phyloP scores from a whole-genome alignment of 92 coral and sea anemone species.

The Parazoanthus atlanticus region DNA sequence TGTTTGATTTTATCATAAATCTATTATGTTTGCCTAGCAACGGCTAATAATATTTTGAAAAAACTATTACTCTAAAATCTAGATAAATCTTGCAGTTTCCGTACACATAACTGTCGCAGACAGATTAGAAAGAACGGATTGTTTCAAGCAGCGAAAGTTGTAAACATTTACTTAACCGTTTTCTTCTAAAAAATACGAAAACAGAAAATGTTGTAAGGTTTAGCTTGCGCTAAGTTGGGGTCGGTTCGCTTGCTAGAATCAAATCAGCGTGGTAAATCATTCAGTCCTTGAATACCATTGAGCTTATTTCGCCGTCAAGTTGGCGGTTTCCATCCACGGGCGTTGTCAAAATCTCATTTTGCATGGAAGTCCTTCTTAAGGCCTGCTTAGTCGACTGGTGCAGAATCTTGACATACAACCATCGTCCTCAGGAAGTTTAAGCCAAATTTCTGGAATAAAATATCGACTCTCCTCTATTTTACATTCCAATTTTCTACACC shows the following conservation, averaged over 20 bases:
- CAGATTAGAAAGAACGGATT: not conserved
- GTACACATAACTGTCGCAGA: not conserved
- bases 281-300: not conserved
- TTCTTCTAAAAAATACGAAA: not conserved
- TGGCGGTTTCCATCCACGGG: not conserved
- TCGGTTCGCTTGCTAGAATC: not conserved
- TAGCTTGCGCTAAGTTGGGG: not conserved
- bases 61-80: not conserved
- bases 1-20: conserved; percentile 3
- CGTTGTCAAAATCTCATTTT: not conserved
- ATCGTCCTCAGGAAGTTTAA: no score
- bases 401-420: not conserved
- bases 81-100: not conserved
- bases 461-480: not conserved
- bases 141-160: not conserved
- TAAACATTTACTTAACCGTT: not conserved
- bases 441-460: not conserved
- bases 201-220: not conserved
- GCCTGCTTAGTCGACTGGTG: not conserved
- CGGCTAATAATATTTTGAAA: not conserved
- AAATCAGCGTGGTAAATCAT: not conserved
- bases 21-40: conserved; percentile 17
- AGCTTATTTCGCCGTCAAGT: not conserved
- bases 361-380: no score
- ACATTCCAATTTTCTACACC: conserved; percentile 36